Evolutionary conservation across 2,113 vertebrate genomes (phyloP).

Genomic region (Pavo muticus): DNA sequence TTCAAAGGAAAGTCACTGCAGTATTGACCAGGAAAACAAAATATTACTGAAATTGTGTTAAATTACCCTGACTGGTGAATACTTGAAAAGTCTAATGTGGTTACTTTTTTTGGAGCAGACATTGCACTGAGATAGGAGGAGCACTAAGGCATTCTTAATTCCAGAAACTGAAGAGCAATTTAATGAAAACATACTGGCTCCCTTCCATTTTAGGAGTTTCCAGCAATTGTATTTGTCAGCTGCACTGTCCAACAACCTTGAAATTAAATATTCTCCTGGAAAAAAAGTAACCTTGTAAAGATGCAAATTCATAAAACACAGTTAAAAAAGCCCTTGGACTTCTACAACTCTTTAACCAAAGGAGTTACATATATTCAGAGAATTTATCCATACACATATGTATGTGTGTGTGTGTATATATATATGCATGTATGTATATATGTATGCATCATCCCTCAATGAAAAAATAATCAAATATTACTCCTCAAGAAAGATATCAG

Average conservation of each 20-base stretch:
- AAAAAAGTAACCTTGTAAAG: neutral
- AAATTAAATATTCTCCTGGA: slow-evolving; percentile 24
- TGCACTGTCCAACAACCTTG: neutral
- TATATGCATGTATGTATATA: neutral
- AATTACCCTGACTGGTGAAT: neutral
- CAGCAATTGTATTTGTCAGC: slow-evolving; percentile 35
- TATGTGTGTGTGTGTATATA: too few relatives aligned
- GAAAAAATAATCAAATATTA: neutral
- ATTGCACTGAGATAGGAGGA: neutral
- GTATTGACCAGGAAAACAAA: neutral
- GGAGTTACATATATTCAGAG: neutral
- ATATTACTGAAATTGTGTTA: neutral
- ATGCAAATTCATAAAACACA: neutral
- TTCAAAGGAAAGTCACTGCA: neutral
- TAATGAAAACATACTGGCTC: neutral
- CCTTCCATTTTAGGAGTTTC: slow-evolving; percentile 49
- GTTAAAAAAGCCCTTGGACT: neutral
- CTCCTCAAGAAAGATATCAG: neutral
- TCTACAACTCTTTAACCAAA: neutral
- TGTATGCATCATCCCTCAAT: neutral
- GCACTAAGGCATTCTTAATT: neutral
- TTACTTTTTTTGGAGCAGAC: neutral
- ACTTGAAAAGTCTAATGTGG: neutral
- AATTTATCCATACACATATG: neutral
- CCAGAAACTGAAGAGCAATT: slow-evolving; percentile 41